Conservation (phyloP, 2,113 vertebrate species). For the Antennarius striatus region DNA sequence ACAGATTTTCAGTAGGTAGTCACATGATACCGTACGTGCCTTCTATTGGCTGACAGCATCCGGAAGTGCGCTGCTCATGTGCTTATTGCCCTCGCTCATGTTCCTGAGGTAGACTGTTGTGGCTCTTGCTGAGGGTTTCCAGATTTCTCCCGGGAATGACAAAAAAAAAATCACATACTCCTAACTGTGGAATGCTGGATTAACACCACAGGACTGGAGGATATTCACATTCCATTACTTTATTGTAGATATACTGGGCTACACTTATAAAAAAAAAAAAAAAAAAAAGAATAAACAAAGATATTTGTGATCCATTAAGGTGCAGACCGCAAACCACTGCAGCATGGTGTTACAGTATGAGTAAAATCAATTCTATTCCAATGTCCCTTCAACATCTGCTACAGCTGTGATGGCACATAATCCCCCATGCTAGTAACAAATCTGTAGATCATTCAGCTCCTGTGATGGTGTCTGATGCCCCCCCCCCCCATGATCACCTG, state of each 20-base stretch:
- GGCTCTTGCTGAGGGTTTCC: too few relatives aligned
- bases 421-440: slow-evolving; percentile 78
- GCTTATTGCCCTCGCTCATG: too few relatives aligned
- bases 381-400: slow-evolving; percentile 82
- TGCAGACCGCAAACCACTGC: slow-evolving; percentile 89
- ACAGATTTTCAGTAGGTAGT: too few relatives aligned
- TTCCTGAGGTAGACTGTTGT: too few relatives aligned
- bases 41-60: too few relatives aligned
- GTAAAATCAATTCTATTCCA: slow-evolving; percentile 73
- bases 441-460: slow-evolving; percentile 71
- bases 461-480: slow-evolving; percentile 79
- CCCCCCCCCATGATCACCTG: slow-evolving; percentile 46
- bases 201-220: background rate
- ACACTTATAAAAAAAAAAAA: slow-evolving; percentile 86
- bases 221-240: slow-evolving; percentile 90
- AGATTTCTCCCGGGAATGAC: too few relatives aligned
- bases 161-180: too few relatives aligned
- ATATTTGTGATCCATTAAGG: slow-evolving; percentile 90
- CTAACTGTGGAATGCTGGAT: too few relatives aligned
- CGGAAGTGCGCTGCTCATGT: too few relatives aligned
- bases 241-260: slow-evolving; percentile 96
- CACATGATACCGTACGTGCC: too few relatives aligned
- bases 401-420: slow-evolving; percentile 83
- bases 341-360: slow-evolving; percentile 86
- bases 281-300: slow-evolving; percentile 64